phyloP scores from a whole-genome alignment of 2,888 invertebrate genomes.

The Rhyacophila evoluta region DNA sequence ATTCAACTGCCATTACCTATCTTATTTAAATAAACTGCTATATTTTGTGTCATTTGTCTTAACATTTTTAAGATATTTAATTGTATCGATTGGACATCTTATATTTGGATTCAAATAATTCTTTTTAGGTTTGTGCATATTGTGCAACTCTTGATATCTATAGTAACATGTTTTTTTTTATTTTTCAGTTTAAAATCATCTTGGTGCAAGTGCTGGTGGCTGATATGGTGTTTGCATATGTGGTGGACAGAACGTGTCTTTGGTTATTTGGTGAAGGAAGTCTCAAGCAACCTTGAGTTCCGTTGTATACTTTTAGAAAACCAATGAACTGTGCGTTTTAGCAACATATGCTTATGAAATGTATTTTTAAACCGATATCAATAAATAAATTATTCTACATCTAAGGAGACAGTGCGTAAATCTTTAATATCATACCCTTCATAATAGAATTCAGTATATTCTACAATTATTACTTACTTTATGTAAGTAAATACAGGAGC shows the following conservation, averaged over 20 bases:
- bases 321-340: constrained; percentile 22
- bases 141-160: too few relatives aligned
- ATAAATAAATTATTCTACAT: constrained; percentile 15
- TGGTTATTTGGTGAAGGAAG: constrained; percentile 89
- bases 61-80: too few relatives aligned
- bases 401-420: background rate
- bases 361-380: constrained; percentile 15
- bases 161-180: too few relatives aligned
- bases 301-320: background rate
- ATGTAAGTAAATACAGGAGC: too few relatives aligned
- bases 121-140: too few relatives aligned
- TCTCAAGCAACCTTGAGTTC: constrained; percentile 56
- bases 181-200: constrained; percentile 86
- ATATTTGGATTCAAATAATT: too few relatives aligned
- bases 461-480: too few relatives aligned
- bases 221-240: constrained; percentile 88
- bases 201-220: constrained; percentile 85
- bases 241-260: constrained; percentile 87
- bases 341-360: constrained; percentile 14
- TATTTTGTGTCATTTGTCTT: too few relatives aligned
- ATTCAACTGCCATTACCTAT: too few relatives aligned
- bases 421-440: background rate
- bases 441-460: too few relatives aligned
- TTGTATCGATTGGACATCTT: too few relatives aligned
- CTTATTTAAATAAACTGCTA: too few relatives aligned